phyloP scores from a whole-genome alignment of 2,888 invertebrate genomes.

The Lasioglossum figueresi region DNA sequence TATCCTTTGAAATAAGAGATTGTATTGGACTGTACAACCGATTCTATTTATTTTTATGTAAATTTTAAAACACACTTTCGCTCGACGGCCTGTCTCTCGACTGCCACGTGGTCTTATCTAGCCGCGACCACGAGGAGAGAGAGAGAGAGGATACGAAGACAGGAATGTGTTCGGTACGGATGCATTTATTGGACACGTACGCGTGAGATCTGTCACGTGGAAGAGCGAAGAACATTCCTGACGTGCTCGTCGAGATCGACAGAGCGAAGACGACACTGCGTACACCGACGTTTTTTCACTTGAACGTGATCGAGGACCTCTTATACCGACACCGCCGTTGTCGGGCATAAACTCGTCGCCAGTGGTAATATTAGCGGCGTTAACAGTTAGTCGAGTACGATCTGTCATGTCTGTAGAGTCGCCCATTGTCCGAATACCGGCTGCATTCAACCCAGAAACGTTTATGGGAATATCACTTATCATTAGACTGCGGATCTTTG shows the following conservation, averaged over 20 bases:
- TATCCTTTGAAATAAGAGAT: too few relatives aligned
- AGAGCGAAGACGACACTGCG: constrained; percentile 41
- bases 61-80: too few relatives aligned
- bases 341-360: constrained; percentile 45
- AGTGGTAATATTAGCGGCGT: constrained; percentile 52
- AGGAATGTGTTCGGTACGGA: constrained; percentile 22
- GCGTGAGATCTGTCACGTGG: constrained; percentile 68
- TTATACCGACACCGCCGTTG: constrained; percentile 63
- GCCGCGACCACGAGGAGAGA: not conserved
- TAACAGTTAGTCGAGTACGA: constrained; percentile 61
- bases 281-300: constrained; percentile 65
- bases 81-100: too few relatives aligned
- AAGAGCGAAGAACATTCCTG: constrained; percentile 44
- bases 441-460: not conserved
- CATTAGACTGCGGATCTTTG: not conserved
- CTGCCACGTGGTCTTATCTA: constrained; percentile 35
- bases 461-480: constrained; percentile 1
- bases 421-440: not conserved
- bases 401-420: constrained; percentile 30
- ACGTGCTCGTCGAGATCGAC: constrained; percentile 57
- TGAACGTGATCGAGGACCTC: constrained; percentile 78
- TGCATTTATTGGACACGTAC: constrained; percentile 40
- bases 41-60: too few relatives aligned
- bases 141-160: constrained; percentile 2
- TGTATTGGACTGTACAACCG: too few relatives aligned